These are phyloP conservation scores for Anagyrus pseudococci DNA, from an alignment of 2,888 invertebrate species.

Conservation along the genomic window DNA sequence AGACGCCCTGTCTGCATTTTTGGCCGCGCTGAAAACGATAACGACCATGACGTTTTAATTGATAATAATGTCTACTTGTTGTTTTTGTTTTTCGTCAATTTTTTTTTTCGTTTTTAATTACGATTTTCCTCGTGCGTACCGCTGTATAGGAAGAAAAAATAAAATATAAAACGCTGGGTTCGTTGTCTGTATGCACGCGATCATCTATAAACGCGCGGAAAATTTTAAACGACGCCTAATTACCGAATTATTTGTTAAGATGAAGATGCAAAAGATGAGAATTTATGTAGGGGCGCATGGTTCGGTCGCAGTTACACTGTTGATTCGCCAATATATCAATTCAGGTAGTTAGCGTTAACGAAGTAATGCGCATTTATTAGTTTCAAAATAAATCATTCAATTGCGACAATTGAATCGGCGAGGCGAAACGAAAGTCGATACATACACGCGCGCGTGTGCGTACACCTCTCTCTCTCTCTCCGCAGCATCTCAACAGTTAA, in stretches of 20 bases:
- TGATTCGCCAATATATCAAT: conserved; percentile 3
- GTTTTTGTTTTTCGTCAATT: no score
- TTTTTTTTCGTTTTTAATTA: no score
- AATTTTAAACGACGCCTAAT: no score
- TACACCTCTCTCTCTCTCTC: background rate
- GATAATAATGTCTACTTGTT: no score
- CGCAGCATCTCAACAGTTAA: background rate
- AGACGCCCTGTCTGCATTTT: no score
- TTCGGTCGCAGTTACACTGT: background rate
- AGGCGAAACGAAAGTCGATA: conserved; percentile 12
- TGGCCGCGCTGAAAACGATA: no score
- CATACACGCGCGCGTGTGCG: background rate
- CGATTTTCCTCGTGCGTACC: background rate
- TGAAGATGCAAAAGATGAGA: background rate
- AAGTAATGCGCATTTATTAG: conserved; percentile 20
- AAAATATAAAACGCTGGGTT: no score
- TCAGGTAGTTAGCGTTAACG: conserved; percentile 13
- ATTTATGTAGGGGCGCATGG: background rate
- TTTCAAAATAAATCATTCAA: conserved; percentile 29
- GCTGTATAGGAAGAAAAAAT: background rate
- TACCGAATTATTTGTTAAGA: no score
- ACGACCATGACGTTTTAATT: no score
- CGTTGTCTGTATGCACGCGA: no score
- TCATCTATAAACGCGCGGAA: no score
- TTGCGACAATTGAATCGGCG: conserved; percentile 16